phyloP scores from a whole-genome alignment of 2,888 invertebrate genomes.

The Ochropleura plecta region DNA sequence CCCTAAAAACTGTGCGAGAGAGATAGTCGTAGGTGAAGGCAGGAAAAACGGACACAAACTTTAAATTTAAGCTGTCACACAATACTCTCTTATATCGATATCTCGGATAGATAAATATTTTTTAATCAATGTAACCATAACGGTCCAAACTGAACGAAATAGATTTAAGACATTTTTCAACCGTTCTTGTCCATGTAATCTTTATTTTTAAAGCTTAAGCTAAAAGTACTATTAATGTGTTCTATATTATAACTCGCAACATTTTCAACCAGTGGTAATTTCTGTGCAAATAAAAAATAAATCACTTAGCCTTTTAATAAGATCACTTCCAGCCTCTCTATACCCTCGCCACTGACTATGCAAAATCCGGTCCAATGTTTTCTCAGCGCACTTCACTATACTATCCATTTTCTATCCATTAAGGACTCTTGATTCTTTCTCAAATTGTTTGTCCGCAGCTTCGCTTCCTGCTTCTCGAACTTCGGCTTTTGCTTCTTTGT shows the following conservation, averaged over 20 bases:
- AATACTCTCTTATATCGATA: neutral
- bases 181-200: neutral
- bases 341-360: conserved; percentile 78
- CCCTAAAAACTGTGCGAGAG: too few relatives aligned
- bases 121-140: too few relatives aligned
- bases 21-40: too few relatives aligned
- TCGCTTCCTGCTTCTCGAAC: conserved; percentile 64
- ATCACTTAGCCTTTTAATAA: neutral
- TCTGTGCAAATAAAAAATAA: neutral
- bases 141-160: neutral
- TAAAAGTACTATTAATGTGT: neutral
- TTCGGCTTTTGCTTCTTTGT: conserved; percentile 53
- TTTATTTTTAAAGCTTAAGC: neutral
- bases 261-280: too few relatives aligned
- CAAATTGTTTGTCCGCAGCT: conserved; percentile 79
- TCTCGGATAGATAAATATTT: too few relatives aligned
- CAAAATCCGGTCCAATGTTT: conserved; percentile 85
- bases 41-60: too few relatives aligned
- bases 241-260: neutral
- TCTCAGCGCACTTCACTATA: conserved; percentile 74
- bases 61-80: too few relatives aligned
- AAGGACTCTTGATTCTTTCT: conserved; percentile 83
- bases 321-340: conserved; percentile 45
- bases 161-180: neutral
- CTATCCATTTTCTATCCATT: conserved; percentile 89